Percentiles rank a stretch among this genome's conserved stretches.
Evolutionary conservation across 92 coral and sea anemone species (phyloP).

Genomic region (Phenganax subtilis): DNA sequence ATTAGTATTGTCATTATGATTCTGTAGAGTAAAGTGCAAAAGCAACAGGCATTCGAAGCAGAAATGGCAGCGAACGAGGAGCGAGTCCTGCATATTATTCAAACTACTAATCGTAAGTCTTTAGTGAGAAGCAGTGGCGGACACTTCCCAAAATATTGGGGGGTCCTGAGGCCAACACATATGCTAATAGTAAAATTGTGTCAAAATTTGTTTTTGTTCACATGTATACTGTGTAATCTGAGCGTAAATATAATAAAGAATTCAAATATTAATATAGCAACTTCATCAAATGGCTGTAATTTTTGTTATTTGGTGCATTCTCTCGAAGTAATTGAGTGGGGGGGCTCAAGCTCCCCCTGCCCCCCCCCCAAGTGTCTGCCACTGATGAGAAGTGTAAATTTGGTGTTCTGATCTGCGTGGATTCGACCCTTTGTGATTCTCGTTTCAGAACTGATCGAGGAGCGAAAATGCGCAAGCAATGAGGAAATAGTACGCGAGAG

Average conservation of each 20-base stretch:
- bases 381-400: not conserved
- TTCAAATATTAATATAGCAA: no score
- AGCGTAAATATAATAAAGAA: no score
- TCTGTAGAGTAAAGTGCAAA: slow-evolving; percentile 89
- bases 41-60: slow-evolving; percentile 99
- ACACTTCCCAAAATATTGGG: no score
- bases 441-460: slow-evolving; percentile 74
- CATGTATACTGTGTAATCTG: no score
- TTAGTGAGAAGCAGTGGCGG: not conserved
- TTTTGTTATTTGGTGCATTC: no score
- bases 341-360: no score
- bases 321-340: no score
- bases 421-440: not conserved
- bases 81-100: slow-evolving; percentile 85
- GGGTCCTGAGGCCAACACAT: no score
- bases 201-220: no score
- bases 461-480: slow-evolving; percentile 90
- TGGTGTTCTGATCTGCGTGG: not conserved
- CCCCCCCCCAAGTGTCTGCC: no score
- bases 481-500: slow-evolving; percentile 83
- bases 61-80: slow-evolving; percentile 98
- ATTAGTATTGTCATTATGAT: not conserved
- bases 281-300: no score
- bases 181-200: no score
- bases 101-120: slow-evolving; percentile 71